Evolutionary conservation across 2,797 vertebrate genomes (phyloP).

Genomic region (Cyclopterus lumpus): DNA sequence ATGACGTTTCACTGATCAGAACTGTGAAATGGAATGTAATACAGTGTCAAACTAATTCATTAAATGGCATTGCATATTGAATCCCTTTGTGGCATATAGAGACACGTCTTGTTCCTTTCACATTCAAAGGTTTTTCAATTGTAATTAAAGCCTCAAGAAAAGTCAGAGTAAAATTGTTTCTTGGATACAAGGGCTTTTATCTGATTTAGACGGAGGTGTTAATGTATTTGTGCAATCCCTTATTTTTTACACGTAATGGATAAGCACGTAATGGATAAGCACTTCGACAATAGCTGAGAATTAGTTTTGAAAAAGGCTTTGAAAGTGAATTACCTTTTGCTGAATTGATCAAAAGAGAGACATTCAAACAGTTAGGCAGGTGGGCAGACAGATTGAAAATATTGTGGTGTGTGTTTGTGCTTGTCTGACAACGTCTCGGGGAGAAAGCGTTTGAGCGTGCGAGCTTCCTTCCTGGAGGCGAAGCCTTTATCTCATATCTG

Average conservation of each 20-base stretch:
- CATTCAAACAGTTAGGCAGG: constrained; percentile 16
- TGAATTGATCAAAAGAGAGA: constrained; percentile 18
- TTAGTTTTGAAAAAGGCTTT: constrained; percentile 2
- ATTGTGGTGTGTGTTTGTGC: constrained; percentile 44
- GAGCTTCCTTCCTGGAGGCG: constrained; percentile 57
- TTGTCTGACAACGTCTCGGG: constrained; percentile 35
- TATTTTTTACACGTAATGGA: not conserved
- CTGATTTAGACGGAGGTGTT: constrained; percentile 8
- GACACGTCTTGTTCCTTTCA: not conserved
- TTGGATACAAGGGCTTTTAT: constrained; percentile 4
- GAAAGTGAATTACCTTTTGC: constrained; percentile 5
- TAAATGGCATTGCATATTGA: constrained; percentile 31
- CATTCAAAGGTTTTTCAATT: constrained; percentile 7
- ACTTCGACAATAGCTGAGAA: constrained; percentile 14
- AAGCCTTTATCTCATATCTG: constrained; percentile 80
- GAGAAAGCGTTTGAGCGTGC: constrained; percentile 54
- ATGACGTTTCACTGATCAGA: constrained; percentile 37
- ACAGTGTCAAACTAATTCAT: constrained; percentile 4
- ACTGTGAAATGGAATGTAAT: constrained; percentile 35
- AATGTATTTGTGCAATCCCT: not conserved
- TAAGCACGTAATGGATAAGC: not conserved
- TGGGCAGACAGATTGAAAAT: constrained; percentile 33
- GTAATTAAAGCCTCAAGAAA: constrained; percentile 20
- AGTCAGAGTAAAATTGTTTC: not conserved
- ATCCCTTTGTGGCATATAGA: constrained; percentile 20